Evolutionary conservation across 2,888 invertebrate species (phyloP).

Genomic region (Notodonta ziczac): DNA sequence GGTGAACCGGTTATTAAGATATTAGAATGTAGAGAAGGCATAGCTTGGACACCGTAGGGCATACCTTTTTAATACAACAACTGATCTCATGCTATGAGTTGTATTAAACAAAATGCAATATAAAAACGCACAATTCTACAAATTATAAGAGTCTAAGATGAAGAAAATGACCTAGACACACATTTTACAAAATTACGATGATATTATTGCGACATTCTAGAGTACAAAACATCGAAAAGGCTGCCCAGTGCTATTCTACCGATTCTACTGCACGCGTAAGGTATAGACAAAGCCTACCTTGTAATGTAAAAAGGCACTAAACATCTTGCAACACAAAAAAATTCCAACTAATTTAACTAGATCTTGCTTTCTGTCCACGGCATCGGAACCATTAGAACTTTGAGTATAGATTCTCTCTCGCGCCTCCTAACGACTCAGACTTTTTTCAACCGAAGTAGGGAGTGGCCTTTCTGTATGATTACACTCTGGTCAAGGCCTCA

Average conservation of each 20-base stretch:
- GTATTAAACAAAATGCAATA: neutral
- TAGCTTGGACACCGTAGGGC: neutral
- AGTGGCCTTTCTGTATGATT: neutral
- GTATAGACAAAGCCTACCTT: too few species aligned
- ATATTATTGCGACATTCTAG: constrained; percentile 21
- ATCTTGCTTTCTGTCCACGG: too few species aligned
- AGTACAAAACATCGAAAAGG: neutral
- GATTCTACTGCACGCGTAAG: neutral
- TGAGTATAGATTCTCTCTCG: too few species aligned
- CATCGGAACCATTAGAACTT: too few species aligned
- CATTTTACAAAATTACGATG: constrained; percentile 26
- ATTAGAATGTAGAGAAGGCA: constrained; percentile 1
- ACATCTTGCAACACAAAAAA: too few species aligned
- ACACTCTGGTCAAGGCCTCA: neutral
- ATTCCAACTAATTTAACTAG: too few species aligned
- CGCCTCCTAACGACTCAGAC: neutral
- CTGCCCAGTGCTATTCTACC: neutral
- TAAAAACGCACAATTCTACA: constrained; percentile 2
- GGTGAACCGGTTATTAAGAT: neutral
- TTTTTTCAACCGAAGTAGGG: constrained; percentile 5
- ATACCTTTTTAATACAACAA: neutral
- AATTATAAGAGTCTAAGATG: constrained; percentile 9
- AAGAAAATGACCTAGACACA: constrained; percentile 40
- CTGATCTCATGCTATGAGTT: neutral
- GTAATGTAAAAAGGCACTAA: too few species aligned